Evolutionary conservation across 2,113 vertebrate species (phyloP), one percentile per base, ranked within the genome.

Genomic region (Malurus elegans): DNA sequence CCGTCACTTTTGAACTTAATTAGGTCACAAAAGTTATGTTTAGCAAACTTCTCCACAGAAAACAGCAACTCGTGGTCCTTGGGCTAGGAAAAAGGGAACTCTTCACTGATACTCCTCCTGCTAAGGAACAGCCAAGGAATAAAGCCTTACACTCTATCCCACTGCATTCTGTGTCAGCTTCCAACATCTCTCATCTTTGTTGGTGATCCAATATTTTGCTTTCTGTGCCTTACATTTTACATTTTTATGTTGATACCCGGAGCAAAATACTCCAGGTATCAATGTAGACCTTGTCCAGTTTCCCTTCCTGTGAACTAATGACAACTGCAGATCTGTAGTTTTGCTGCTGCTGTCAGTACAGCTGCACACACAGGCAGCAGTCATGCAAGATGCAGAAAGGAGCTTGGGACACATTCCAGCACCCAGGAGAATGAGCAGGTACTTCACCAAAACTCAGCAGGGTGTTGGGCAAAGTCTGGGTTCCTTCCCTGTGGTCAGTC

Each of bases 351-450:
- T 60, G 44, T 24, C 72, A 79, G 23, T 5, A 40, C 1, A 79
- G 71, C 57, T 75, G 61, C 54, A 54, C 53, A 66, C 28, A 38
- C 8, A 51, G 51, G 20, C 58, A 50, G 57, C 34, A 56, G 34
- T 1, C 2, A 47, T 31, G 31, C 25, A 72, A 29, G 44, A 60
- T 8, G 28, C 45, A 87, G 65, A 88, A 54, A 54, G 0, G 3
- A 86, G 34, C 51, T 9, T 1, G 2, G 19, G 26, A 47, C 23
- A 64, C 0, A 0, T 18, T 28, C 13, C 28, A 50, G 29, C 25
- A 79, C 18, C 40, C 3, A 1, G 0, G 2, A 74, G 60, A 73
- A 78, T 1, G 1, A 71, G 51, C 3, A 79, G 34, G 16, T 19
- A 47, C 29, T 60, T 20, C 66, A 72, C n/a, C 38, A 69, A 73